Evolutionary conservation across 1,140 invertebrate genomes (phyloP), one percentile per base, ranked within the genome.

Genomic region (Nephila pilipes): DNA sequence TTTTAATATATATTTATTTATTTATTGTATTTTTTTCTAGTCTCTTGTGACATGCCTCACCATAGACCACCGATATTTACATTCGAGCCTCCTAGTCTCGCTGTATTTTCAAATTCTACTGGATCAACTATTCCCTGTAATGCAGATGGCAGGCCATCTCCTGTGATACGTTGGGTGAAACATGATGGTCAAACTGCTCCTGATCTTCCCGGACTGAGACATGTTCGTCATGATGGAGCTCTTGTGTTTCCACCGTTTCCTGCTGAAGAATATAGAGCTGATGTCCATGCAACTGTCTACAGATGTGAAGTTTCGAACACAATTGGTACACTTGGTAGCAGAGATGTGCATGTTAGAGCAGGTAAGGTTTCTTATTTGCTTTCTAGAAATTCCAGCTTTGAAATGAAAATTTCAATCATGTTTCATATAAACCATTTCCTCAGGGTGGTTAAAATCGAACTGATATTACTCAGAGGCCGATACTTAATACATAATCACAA

Each of bases 41-140:
- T 57, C 4, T 58, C 29, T 3, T 36, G 83, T 29, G 91, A 93
- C 38, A 55, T 79, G 29, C 91, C 69, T 5, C 91, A 87, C 22
- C 85, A 87, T 36, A 69, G 91, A 57, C 4, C 91, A 14, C 91
- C 91, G 0, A 25, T 79, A 25, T 93, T 93, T 20, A 93, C 87
- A 22, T 65, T 88, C 58, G 98, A 98, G 96, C 98, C 98, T 29
- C 97, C 97, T 93, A 98, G 98, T 95, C 97, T 97, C 94, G 97
- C 99, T 87, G 98, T 98, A 95, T 99, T 99, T 96, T 98, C 98
- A 92, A 99, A 99, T 95, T 98, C 98, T 83, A 98, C 98, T 46
- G 98, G 98, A 94, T 97, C 98, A 93, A 97, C 97, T 94, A 97
- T 99, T 79, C 98, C 98, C 95, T 99, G 98, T 95, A 97, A 98